Evolutionary conservation across 2,113 vertebrate species (phyloP).

Genomic region (Planiliza haematocheilus): DNA sequence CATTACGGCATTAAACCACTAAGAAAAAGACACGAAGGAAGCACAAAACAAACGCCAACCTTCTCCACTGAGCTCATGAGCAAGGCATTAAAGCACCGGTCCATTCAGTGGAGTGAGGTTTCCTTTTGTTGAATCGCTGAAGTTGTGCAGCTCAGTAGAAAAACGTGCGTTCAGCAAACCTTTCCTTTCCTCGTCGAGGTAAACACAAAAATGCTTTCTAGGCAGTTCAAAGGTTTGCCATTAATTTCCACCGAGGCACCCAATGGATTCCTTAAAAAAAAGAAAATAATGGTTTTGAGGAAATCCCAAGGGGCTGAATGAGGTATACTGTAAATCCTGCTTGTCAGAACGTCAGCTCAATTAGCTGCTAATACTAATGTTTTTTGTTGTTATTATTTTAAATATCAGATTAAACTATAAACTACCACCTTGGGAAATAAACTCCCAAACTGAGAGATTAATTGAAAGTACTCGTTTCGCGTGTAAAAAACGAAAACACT

Average conservation of each 20-base stretch:
- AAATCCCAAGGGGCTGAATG: background rate
- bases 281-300: background rate
- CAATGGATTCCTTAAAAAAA: slow-evolving; percentile 6
- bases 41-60: background rate
- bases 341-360: background rate
- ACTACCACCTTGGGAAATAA: background rate
- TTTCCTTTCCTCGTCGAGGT: slow-evolving; percentile 16
- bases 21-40: background rate
- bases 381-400: too few species aligned
- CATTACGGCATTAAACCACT: background rate
- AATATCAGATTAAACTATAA: background rate
- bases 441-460: background rate
- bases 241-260: slow-evolving; percentile 26
- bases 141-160: slow-evolving; percentile 1
- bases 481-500: too few species aligned
- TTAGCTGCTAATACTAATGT: background rate
- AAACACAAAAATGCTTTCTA: slow-evolving; percentile 39
- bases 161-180: slow-evolving; percentile 33
- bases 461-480: too few species aligned
- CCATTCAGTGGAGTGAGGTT: background rate
- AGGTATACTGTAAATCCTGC: background rate
- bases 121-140: slow-evolving; percentile 21
- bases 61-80: background rate
- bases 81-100: background rate
- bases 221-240: slow-evolving; percentile 45